Conservation (phyloP, 2,113 vertebrate species). For the Diadophis punctatus region DNA sequence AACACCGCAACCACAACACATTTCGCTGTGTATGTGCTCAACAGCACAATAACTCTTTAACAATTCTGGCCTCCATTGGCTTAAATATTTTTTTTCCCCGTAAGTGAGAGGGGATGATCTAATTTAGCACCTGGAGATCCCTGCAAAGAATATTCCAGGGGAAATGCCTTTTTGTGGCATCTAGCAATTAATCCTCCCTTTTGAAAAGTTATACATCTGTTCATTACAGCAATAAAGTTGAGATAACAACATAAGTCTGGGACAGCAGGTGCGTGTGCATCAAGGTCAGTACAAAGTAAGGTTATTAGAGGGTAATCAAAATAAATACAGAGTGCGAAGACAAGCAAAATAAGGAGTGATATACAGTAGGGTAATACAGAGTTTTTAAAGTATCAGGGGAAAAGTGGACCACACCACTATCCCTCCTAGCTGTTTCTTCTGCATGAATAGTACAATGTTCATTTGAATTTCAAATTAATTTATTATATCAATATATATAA, state of each 20-base stretch:
- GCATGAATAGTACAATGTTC: neutral
- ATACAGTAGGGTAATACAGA: neutral
- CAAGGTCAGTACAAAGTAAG: neutral
- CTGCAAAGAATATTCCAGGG: neutral
- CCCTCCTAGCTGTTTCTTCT: neutral
- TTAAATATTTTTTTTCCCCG: neutral
- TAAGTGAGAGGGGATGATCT: neutral
- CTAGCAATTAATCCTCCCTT: neutral
- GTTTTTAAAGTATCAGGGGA: neutral
- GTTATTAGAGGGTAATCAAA: neutral
- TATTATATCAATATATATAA: neutral
- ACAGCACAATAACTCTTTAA: too few relatives aligned
- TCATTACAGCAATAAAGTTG: neutral
- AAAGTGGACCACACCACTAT: neutral
- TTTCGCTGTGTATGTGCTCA: too few relatives aligned
- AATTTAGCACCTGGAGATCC: neutral
- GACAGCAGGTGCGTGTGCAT: neutral
- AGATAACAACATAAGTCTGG: neutral
- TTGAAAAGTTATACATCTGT: neutral
- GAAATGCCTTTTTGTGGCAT: neutral
- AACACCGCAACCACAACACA: too few relatives aligned
- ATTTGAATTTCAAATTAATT: slow-evolving; percentile 28
- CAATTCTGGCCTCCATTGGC: neutral
- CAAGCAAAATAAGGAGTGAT: neutral
- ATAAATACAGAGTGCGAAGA: neutral